Conservation (phyloP, 2,888 invertebrate species). For the Nemotelus nigrinus region DNA sequence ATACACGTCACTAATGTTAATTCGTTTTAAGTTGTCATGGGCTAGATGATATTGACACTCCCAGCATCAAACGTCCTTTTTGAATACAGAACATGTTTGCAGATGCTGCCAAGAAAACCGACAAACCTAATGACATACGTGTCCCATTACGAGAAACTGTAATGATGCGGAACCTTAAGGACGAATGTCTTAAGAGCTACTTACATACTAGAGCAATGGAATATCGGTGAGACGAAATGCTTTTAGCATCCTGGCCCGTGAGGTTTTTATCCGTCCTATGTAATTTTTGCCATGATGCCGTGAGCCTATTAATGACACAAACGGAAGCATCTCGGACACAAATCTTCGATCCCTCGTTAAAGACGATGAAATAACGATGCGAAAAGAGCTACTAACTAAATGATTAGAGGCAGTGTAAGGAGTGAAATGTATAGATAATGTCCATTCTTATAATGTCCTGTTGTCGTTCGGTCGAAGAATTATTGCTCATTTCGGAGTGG, state of each 20-base stretch:
- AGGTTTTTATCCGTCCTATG: too few species aligned
- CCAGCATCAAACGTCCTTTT: too few species aligned
- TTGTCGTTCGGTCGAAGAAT: slow-evolving; percentile 51
- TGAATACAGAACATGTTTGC: too few species aligned
- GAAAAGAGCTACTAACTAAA: slow-evolving; percentile 2
- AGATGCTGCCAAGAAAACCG: background rate
- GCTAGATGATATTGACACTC: too few species aligned
- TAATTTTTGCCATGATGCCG: background rate
- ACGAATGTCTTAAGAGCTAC: slow-evolving; percentile 2
- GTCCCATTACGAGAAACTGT: slow-evolving; percentile 47
- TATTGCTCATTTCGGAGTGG: slow-evolving; percentile 54
- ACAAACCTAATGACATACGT: slow-evolving; percentile 46
- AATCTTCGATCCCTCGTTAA: slow-evolving; percentile 46
- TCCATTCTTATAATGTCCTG: slow-evolving; percentile 14
- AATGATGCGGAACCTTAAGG: slow-evolving; percentile 36
- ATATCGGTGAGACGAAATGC: too few species aligned
- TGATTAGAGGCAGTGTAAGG: background rate
- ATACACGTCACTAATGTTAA: too few species aligned
- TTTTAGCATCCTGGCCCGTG: too few species aligned
- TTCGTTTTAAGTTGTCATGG: too few species aligned
- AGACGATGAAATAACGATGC: slow-evolving; percentile 24
- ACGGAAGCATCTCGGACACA: slow-evolving; percentile 47
- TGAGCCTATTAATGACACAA: slow-evolving; percentile 47
- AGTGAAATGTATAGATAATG: slow-evolving; percentile 19
- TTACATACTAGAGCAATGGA: background rate